phyloP scores from a whole-genome alignment of 2,888 invertebrate species.

The Calameuta pallipes region DNA sequence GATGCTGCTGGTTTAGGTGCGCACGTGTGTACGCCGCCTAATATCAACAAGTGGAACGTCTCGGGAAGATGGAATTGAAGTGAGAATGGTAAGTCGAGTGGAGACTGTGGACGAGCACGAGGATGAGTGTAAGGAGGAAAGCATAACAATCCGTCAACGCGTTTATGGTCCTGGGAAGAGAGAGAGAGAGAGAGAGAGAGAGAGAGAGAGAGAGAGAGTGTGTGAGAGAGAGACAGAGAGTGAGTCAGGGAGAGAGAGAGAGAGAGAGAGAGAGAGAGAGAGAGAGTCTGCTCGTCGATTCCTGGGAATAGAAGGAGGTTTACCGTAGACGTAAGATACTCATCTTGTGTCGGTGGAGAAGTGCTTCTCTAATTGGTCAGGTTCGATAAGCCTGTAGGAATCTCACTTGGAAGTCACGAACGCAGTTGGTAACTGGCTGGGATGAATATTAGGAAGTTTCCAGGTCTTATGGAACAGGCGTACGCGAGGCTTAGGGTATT shows the following conservation, averaged over 20 bases:
- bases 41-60: conserved; percentile 50
- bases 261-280: no score
- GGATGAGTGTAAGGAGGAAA: neutral
- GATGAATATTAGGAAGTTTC: neutral
- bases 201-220: no score
- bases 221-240: no score
- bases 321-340: conserved; percentile 26
- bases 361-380: conserved; percentile 39
- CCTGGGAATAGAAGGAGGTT: neutral
- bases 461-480: neutral
- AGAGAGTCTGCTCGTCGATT: neutral
- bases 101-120: neutral
- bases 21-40: conserved; percentile 25
- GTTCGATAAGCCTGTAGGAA: neutral
- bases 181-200: no score
- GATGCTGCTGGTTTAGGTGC: conserved; percentile 11
- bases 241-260: no score
- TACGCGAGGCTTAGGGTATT: neutral
- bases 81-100: neutral
- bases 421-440: neutral
- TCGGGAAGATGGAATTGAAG: neutral
- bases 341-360: conserved; percentile 33
- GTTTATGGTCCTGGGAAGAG: conserved; percentile 29
- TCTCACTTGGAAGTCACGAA: neutral
- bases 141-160: conserved; percentile 38